phyloP scores from a whole-genome alignment of 2,113 vertebrate species.

The Turnix velox region DNA sequence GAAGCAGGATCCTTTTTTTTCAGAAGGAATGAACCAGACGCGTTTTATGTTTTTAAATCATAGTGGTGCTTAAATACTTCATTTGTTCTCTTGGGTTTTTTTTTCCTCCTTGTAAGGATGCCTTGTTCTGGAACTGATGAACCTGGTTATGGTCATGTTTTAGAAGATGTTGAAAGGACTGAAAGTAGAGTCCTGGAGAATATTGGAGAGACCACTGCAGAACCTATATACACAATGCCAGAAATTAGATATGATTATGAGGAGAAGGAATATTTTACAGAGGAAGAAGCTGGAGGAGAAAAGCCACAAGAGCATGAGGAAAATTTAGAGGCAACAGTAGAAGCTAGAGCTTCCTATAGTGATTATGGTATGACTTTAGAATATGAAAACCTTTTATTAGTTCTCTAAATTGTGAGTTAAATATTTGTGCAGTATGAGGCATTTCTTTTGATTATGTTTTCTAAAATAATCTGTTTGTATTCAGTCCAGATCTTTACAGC shows the following conservation, averaged over 20 bases:
- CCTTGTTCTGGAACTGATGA: not conserved
- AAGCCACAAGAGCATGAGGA: not conserved
- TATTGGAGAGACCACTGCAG: not conserved
- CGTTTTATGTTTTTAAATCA: not conserved
- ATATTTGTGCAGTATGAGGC: not conserved
- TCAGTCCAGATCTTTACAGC: not conserved
- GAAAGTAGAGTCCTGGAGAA: not conserved
- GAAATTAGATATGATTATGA: not conserved
- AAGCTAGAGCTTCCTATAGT: not conserved
- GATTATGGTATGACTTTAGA: conserved; percentile 7
- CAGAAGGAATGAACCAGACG: not conserved
- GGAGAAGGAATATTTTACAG: not conserved
- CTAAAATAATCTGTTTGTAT: not conserved
- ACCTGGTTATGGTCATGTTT: not conserved
- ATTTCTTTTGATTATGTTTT: not conserved
- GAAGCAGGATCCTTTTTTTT: not conserved
- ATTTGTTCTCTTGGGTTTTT: rapidly evolving
- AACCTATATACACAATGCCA: not conserved
- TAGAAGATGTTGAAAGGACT: not conserved
- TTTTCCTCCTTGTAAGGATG: not conserved
- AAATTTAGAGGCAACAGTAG: not conserved
- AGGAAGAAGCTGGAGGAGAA: not conserved
- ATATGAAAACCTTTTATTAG: not conserved
- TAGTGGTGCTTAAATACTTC: not conserved
- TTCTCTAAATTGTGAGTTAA: not conserved